Evolutionary conservation across 2,113 vertebrate species (phyloP).

Genomic region (Toxotes chatareus): DNA sequence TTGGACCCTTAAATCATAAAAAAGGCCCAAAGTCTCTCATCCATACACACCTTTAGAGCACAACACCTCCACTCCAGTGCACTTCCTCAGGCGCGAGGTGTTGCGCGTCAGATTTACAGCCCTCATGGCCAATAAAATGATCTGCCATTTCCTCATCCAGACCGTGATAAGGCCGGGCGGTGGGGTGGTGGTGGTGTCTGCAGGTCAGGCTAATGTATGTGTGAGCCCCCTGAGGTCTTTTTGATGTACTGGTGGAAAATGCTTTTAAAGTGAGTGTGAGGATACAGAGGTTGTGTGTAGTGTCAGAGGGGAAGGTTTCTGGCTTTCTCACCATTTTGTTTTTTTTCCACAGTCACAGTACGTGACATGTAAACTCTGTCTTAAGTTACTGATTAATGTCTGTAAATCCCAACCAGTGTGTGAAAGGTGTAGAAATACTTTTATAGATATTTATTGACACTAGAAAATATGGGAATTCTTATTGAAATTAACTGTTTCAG

Average conservation of each 20-base stretch:
- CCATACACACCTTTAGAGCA: constrained; percentile 57
- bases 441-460: neutral
- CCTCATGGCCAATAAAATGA: constrained; percentile 75
- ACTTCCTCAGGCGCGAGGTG: constrained; percentile 65
- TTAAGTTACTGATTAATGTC: neutral
- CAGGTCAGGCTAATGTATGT: constrained; percentile 74
- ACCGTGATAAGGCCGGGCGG: constrained; percentile 51
- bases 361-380: constrained; percentile 12
- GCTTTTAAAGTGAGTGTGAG: constrained; percentile 73
- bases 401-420: neutral
- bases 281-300: constrained; percentile 44
- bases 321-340: constrained; percentile 27
- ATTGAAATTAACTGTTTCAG: no score
- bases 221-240: constrained; percentile 63
- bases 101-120: constrained; percentile 77
- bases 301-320: constrained; percentile 23
- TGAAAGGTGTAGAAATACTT: neutral
- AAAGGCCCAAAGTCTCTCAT: constrained; percentile 62
- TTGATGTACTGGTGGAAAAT: constrained; percentile 68
- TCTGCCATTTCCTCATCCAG: constrained; percentile 70
- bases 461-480: neutral
- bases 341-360: neutral
- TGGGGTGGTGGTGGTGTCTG: constrained; percentile 22
- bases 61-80: constrained; percentile 51
- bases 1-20: constrained; percentile 80